These are phyloP conservation scores for Myotis myotis DNA, from an alignment of 2,797 vertebrate species.

Conservation along the genomic window DNA sequence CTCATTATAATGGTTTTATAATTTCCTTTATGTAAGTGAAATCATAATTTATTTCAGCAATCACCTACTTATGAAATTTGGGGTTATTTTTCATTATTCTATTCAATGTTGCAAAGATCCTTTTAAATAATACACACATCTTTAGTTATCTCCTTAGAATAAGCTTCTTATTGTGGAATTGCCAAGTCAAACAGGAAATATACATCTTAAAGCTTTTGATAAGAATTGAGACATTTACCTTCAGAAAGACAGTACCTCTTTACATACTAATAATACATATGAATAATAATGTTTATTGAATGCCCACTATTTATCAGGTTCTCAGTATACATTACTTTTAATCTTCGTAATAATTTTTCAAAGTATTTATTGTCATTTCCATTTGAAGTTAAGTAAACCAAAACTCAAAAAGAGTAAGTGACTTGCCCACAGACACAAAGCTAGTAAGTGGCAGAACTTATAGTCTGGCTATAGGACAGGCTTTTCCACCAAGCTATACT, in stretches of 20 bases:
- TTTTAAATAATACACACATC: background rate
- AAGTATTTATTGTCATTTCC: background rate
- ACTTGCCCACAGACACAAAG: background rate
- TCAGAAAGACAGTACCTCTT: background rate
- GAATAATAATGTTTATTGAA: background rate
- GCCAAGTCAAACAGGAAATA: slow-evolving; percentile 11
- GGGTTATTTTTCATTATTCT: background rate
- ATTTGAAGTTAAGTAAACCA: background rate
- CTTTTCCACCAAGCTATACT: background rate
- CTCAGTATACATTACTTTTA: slow-evolving; percentile 11
- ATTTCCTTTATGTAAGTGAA: background rate
- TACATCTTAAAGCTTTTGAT: background rate
- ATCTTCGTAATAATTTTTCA: slow-evolving; percentile 7
- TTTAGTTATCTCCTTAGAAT: slow-evolving; percentile 40
- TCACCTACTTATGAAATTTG: slow-evolving; percentile 16
- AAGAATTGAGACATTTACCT: background rate
- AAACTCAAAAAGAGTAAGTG: background rate
- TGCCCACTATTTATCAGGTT: background rate
- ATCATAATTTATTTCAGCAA: slow-evolving; percentile 25
- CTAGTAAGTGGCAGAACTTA: background rate
- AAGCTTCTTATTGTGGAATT: slow-evolving; percentile 26
- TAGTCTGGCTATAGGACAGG: background rate
- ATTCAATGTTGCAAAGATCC: background rate
- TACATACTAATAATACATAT: background rate
- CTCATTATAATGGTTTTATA: background rate